Percentiles rank a stretch among this genome's conserved stretches.
Conservation (phyloP, 2,888 invertebrate species). For the Blastobasis lacticolella region DNA sequence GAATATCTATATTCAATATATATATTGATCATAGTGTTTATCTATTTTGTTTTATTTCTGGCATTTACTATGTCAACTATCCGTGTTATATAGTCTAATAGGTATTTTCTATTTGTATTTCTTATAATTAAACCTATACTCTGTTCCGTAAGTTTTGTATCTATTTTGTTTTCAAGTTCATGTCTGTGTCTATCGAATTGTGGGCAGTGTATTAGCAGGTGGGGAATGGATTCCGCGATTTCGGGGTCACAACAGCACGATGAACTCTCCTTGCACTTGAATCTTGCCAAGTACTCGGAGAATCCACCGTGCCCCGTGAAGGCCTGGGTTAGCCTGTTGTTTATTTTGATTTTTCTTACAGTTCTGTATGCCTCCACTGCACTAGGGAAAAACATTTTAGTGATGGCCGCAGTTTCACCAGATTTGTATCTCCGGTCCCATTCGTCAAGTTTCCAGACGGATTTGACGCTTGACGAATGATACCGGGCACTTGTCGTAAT, state of each 20-base stretch:
- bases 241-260: constrained; percentile 12
- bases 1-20: no score
- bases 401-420: constrained; percentile 1
- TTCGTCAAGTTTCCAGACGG: constrained; percentile 8
- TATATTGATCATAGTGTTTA: no score
- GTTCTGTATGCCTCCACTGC: no score
- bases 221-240: not conserved
- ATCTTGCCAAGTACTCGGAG: constrained; percentile 7
- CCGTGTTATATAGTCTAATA: not conserved
- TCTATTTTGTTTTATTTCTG: not conserved
- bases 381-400: constrained; percentile 12
- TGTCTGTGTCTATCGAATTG: not conserved
- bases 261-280: constrained; percentile 12
- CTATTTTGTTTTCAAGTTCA: not conserved
- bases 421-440: constrained; percentile 6
- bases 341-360: no score
- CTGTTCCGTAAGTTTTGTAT: not conserved
- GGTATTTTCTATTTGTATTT: not conserved
- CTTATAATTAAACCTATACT: not conserved
- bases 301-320: no score
- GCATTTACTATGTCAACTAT: not conserved
- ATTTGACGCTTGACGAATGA: constrained; percentile 11
- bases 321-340: no score
- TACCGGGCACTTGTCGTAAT: constrained; percentile 3
- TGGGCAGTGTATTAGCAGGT: not conserved